Percentiles rank a stretch among this genome's conserved stretches.
phyloP scores from a whole-genome alignment of 2,797 vertebrate species.

The Myotis pilosus region DNA sequence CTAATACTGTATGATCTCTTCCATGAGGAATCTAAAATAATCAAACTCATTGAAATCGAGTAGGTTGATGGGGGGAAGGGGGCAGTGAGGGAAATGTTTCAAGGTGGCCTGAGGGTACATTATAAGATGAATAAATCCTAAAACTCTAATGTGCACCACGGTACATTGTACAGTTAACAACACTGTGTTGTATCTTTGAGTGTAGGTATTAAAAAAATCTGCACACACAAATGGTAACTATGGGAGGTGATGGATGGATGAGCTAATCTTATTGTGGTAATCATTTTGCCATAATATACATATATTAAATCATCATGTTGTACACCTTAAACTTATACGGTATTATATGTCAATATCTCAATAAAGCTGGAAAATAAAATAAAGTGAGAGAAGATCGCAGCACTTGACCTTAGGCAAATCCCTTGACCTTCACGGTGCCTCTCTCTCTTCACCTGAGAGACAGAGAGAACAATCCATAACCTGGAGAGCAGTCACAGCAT shows the following conservation, averaged over 20 bases:
- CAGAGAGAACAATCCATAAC: background rate
- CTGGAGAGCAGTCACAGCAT: background rate
- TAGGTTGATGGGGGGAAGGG: fast-evolving
- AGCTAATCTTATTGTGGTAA: background rate
- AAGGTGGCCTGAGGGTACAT: background rate
- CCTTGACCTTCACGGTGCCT: background rate
- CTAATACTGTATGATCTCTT: background rate
- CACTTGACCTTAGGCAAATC: background rate
- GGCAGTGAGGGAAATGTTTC: background rate
- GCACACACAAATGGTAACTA: background rate
- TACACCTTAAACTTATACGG: background rate
- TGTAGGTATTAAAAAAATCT: background rate
- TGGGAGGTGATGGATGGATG: background rate
- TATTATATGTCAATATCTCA: background rate
- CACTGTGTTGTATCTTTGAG: background rate
- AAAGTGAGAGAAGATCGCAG: background rate
- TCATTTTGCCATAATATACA: background rate
- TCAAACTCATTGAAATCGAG: background rate
- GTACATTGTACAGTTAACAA: background rate
- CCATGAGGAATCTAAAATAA: background rate
- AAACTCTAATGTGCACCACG: background rate
- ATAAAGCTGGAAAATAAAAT: background rate
- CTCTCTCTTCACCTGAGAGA: background rate
- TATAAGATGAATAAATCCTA: background rate
- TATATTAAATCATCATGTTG: background rate